A percentile compares a stretch with the other conserved stretches of the same genome.
Evolutionary conservation across 2,888 invertebrate species (phyloP).

Genomic region (Phyto melanocephala): DNA sequence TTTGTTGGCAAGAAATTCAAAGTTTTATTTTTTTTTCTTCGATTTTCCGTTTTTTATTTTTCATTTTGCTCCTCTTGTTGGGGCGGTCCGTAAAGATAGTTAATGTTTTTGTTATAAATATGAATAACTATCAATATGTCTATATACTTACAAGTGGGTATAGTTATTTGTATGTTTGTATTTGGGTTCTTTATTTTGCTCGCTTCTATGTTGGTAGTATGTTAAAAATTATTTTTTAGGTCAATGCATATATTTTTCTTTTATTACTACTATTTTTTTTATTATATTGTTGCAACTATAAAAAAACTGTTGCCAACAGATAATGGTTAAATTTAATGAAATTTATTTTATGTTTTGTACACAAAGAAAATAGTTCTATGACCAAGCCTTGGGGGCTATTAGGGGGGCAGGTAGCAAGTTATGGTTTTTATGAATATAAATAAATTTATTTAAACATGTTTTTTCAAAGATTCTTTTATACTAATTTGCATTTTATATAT

Average conservation of each 20-base stretch:
- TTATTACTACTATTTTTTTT: neutral
- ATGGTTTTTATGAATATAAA: neutral
- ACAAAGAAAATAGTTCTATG: neutral
- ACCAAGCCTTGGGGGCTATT: neutral
- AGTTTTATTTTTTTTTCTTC: constrained; percentile 5
- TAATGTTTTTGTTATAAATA: constrained; percentile 54
- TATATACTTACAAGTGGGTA: neutral
- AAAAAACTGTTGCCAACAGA: constrained; percentile 46
- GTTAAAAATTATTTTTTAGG: constrained; percentile 46
- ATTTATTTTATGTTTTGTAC: constrained; percentile 4
- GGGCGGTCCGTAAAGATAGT: constrained; percentile 44
- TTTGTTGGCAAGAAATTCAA: constrained; percentile 39
- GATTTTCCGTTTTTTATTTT: constrained; percentile 17
- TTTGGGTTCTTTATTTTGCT: neutral
- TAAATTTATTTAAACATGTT: neutral
- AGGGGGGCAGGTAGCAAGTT: neutral
- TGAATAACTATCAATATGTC: constrained; percentile 52
- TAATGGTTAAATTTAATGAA: constrained; percentile 45
- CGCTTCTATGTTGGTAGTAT: neutral
- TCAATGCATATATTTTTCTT: constrained; percentile 40
- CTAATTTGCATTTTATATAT: neutral
- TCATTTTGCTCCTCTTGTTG: neutral
- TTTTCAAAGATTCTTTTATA: neutral
- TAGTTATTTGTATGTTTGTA: neutral
- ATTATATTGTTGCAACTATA: constrained; percentile 25